Base-by-base conservation (phyloP, 2,113 vertebrate species). In the Rhea pennata region DNA sequence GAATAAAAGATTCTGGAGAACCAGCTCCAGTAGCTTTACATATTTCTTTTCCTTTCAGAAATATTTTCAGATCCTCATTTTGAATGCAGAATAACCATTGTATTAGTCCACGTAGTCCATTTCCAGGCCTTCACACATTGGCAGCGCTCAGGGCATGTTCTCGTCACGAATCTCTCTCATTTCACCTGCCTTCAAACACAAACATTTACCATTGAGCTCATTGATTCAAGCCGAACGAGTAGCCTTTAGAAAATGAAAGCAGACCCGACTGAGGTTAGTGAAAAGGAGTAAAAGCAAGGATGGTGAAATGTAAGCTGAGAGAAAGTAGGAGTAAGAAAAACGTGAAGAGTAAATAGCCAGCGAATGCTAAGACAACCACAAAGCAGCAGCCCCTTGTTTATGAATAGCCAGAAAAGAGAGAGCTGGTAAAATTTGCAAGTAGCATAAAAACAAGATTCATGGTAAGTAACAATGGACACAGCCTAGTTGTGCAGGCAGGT, bases 261-360 rank as follows among this genome's bases (percentile, higher is more conserved):
- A 74, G 70, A 66, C 36, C 84, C 6, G 3, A 66, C 26, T 50
- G 78, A n/a, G 73, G 86, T 19, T 76, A 80, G 64, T 4, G 4
- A 62, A 87, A 76, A 79, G 73, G 39, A 83, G 27, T 13, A 79
- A 36, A 82, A 91, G 29, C 74, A 74, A 14, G 16, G 76, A 66
- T 36, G 9, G 80, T 76, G 95, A 94, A 94, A 56, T 87, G 77
- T 85, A 96, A 97, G 91, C 91, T 85, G 62, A 88, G 87, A 91
- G 48, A 82, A 92, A 76, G 87, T 94, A 84, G 88, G 91, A 92
- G 88, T 91, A 85, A 93, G 80, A 85, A 94, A 96, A 94, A 91
- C 73, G 40, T 10, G 0, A 91, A 74, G 91, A 95, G 53, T 65
- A 87, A 95, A 96, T 87, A 93, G 70, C 92, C 84, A 77, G 44